These are phyloP conservation scores for Anoncus sp. DNA, from an alignment of 2,888 invertebrate genomes.

Conservation along the genomic window DNA sequence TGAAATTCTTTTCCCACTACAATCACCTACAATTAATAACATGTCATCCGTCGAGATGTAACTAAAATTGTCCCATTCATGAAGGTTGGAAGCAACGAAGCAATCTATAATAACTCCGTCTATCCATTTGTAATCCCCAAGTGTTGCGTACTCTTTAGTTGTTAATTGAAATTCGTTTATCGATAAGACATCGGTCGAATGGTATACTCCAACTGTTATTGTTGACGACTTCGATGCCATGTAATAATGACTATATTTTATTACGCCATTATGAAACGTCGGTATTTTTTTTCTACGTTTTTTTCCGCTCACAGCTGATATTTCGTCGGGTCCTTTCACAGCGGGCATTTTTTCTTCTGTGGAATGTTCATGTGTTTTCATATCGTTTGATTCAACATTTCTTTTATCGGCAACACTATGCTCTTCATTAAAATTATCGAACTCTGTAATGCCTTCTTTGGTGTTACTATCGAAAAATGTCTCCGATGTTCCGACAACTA, in stretches of 20 bases:
- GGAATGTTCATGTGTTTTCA: background rate
- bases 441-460: too few relatives aligned
- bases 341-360: background rate
- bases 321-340: too few relatives aligned
- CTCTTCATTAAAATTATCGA: too few relatives aligned
- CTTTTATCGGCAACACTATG: too few relatives aligned
- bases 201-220: conserved; percentile 29
- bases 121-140: conserved; percentile 12
- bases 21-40: too few relatives aligned
- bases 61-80: background rate
- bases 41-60: background rate
- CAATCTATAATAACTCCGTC: conserved; percentile 16
- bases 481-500: too few relatives aligned
- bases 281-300: background rate
- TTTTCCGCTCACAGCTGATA: too few relatives aligned
- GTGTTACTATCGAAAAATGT: too few relatives aligned
- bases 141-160: conserved; percentile 14
- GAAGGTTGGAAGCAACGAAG: background rate
- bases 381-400: too few relatives aligned
- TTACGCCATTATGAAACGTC: conserved; percentile 32
- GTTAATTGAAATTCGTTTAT: conserved; percentile 8
- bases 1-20: conserved; percentile 13
- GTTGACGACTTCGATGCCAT: conserved; percentile 24
- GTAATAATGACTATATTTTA: conserved; percentile 42
- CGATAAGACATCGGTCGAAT: background rate